Evolutionary conservation across 2,113 vertebrate species (phyloP).

Genomic region (Oryzias melastigma): DNA sequence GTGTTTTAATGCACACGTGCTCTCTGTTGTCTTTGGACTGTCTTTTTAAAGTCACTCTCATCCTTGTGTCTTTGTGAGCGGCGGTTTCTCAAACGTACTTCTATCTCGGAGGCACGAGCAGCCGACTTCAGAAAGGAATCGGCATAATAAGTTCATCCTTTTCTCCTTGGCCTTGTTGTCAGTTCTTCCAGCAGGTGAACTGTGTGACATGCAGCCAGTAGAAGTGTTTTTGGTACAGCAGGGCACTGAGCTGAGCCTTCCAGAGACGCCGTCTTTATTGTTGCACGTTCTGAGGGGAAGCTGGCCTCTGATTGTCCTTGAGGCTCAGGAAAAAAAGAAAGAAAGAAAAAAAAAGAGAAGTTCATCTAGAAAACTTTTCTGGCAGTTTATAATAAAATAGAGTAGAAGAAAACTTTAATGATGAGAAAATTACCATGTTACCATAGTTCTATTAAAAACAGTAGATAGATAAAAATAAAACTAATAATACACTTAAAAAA

Average conservation of each 20-base stretch:
- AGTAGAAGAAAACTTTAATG: too few relatives aligned
- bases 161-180: slow-evolving; percentile 22
- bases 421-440: too few relatives aligned
- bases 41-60: neutral
- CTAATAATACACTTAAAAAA: too few relatives aligned
- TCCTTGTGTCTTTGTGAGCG: neutral
- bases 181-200: slow-evolving; percentile 33
- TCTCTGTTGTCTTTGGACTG: neutral
- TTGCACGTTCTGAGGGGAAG: slow-evolving; percentile 19
- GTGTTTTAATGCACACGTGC: too few relatives aligned
- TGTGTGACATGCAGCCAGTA: slow-evolving; percentile 35
- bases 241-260: slow-evolving; percentile 19
- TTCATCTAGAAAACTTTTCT: neutral
- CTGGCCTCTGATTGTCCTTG: slow-evolving; percentile 17
- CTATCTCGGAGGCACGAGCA: neutral
- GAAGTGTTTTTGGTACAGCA: slow-evolving; percentile 32
- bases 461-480: too few relatives aligned
- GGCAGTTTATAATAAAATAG: too few relatives aligned
- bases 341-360: slow-evolving; percentile 20
- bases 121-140: slow-evolving; percentile 26
- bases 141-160: slow-evolving; percentile 9
- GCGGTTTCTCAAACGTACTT: neutral
- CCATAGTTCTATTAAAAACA: too few relatives aligned
- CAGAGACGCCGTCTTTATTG: slow-evolving; percentile 38
- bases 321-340: slow-evolving; percentile 12